Conservation (phyloP, 1,140 invertebrate species). For the Conus ventricosus region DNA sequence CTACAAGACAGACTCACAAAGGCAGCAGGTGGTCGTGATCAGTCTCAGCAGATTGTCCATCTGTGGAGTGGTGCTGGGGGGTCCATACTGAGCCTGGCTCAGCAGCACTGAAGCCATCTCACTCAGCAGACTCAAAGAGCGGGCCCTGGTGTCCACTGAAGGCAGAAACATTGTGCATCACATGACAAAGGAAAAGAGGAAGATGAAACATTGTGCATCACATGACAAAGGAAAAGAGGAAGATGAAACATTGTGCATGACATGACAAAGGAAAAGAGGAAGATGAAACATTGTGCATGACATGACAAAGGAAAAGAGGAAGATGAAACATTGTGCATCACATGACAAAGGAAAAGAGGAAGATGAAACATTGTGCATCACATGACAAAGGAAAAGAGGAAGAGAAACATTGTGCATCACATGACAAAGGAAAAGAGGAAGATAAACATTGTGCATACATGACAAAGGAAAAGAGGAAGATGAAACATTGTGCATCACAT, state of each 20-base stretch:
- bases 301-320: neutral
- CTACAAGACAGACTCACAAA: too few species aligned
- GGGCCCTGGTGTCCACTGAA: conserved; percentile 66
- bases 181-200: neutral
- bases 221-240: neutral
- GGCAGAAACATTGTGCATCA: neutral
- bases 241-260: neutral
- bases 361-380: neutral
- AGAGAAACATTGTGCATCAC: neutral
- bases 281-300: neutral
- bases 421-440: neutral
- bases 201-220: neutral
- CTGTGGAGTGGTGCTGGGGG: conserved; percentile 50
- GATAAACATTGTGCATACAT: neutral
- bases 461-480: neutral
- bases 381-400: neutral
- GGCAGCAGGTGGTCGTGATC: conserved; percentile 44
- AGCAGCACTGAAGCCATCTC: conserved; percentile 70
- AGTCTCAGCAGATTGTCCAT: conserved; percentile 61
- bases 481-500: neutral
- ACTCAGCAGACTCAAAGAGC: conserved; percentile 68
- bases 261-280: neutral
- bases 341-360: neutral
- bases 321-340: neutral
- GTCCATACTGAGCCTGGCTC: conserved; percentile 61